Percentiles rank a stretch among this genome's conserved stretches.
These are phyloP conservation scores for Pampus argenteus DNA, from an alignment of 2,797 vertebrate species.

Conservation along the genomic window DNA sequence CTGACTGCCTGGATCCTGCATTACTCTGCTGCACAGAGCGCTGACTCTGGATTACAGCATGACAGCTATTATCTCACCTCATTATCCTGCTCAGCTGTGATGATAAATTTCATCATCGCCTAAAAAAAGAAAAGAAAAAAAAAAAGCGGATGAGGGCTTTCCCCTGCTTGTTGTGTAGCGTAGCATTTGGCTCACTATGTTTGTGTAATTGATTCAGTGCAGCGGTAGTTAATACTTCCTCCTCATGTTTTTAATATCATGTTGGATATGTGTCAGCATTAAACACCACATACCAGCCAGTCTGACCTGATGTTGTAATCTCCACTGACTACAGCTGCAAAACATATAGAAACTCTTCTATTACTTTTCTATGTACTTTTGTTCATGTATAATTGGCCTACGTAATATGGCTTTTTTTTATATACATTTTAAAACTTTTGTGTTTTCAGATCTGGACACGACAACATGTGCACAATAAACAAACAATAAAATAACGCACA, in stretches of 20 bases:
- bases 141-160: conserved; percentile 5
- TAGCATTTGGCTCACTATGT: conserved; percentile 4
- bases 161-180: not conserved
- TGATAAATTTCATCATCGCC: conserved; percentile 53
- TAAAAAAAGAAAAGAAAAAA: not conserved
- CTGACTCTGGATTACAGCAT: conserved; percentile 54
- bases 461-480: too few species aligned
- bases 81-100: conserved; percentile 54
- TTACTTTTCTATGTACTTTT: not conserved
- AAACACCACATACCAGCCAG: not conserved
- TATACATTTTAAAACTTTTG: too few species aligned
- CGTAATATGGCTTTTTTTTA: too few species aligned
- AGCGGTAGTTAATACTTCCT: not conserved
- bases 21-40: conserved; percentile 36
- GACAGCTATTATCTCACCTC: conserved; percentile 67
- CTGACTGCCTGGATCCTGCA: conserved; percentile 51
- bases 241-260: not conserved
- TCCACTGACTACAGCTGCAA: not conserved
- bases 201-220: conserved; percentile 10
- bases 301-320: not conserved
- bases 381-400: not conserved
- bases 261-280: conserved; percentile 2
- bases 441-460: too few species aligned
- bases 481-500: too few species aligned
- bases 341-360: not conserved